Base-by-base conservation (phyloP, 2,888 invertebrate species). In the Andrena dorsata region DNA sequence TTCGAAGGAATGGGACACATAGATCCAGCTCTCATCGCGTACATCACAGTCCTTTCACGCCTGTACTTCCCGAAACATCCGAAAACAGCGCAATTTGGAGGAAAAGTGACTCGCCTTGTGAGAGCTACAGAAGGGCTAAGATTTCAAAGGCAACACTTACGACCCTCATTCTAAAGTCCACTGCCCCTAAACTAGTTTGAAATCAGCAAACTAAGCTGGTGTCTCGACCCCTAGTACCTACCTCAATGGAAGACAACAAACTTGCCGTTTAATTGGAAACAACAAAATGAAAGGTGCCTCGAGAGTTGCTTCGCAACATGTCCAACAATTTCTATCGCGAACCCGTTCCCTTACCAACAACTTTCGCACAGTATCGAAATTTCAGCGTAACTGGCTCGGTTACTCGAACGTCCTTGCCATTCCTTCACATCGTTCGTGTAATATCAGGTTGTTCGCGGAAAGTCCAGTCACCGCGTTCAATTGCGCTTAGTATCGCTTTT, bases 381-480 rank as follows among this genome's bases (percentile, higher is more conserved):
- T 68, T 51, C 66, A 32, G 66, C 51, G 51, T 13, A 56, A 56
- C 13, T 13, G 66, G 16, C 32, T 32, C 66, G 7, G n/a, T 32
- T 28, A 23, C 56, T 56, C 58, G 58, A 49, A 13, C 47, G 49
- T 56, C 69, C 61, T 56, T 58, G 60, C 10, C 56, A 8, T 20
- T 51, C n/a, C 56, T 32, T 60, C 53, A 35, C 65, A 20, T 5
- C 10, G 30, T 51, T 58, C 13, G 51, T 28, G n/a, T 51, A 58
- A 70, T 74, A 53, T 53, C 71, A 60, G 70, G 28, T 74, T 60
- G 61, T 89, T 86, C 89, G 32, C 49, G 76, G 85, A 82, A 87
- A 78, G 65, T 82, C 82, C 63, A 87, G 81, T 82, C 85, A 85
- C 58, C 70, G 64, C 69, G 60, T 47, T 41, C 58, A 70, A 70